phyloP scores from a whole-genome alignment of 2,888 invertebrate genomes.

The Cataglyphis altisquamis region DNA sequence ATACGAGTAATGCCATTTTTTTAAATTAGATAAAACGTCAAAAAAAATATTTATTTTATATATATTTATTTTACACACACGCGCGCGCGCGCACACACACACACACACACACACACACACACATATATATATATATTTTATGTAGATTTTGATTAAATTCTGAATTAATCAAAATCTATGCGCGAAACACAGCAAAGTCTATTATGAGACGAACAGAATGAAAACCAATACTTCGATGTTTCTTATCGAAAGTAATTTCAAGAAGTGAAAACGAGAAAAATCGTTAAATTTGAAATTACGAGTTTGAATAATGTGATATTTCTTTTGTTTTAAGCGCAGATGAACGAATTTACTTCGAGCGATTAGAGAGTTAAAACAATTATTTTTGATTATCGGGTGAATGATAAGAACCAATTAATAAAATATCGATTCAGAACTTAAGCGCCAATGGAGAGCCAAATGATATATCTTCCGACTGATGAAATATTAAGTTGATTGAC shows the following conservation, averaged over 20 bases:
- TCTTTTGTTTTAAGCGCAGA: constrained; percentile 7
- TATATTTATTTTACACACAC: no score
- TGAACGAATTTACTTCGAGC: constrained; percentile 19
- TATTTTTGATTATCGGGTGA: constrained; percentile 23
- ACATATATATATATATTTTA: neutral
- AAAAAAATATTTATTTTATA: no score
- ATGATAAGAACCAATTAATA: constrained; percentile 57
- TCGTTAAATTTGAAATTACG: constrained; percentile 17
- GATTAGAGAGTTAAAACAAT: constrained; percentile 23
- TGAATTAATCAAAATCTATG: neutral
- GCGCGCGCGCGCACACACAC: accelerated
- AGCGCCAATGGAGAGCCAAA: constrained; percentile 38
- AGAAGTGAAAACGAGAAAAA: neutral
- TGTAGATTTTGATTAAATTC: neutral
- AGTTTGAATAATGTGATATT: constrained; percentile 14
- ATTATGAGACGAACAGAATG: neutral
- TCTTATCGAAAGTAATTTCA: neutral
- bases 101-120: no score
- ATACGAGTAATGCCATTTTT: no score
- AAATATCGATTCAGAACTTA: constrained; percentile 64
- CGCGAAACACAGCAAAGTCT: neutral
- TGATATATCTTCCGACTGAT: constrained; percentile 56
- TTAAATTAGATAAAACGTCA: no score
- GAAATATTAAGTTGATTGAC: constrained; percentile 64
- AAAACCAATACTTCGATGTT: neutral